These are phyloP conservation scores for Drosophila punjabiensis DNA, from an alignment of 1,140 invertebrate species.

Conservation along the genomic window DNA sequence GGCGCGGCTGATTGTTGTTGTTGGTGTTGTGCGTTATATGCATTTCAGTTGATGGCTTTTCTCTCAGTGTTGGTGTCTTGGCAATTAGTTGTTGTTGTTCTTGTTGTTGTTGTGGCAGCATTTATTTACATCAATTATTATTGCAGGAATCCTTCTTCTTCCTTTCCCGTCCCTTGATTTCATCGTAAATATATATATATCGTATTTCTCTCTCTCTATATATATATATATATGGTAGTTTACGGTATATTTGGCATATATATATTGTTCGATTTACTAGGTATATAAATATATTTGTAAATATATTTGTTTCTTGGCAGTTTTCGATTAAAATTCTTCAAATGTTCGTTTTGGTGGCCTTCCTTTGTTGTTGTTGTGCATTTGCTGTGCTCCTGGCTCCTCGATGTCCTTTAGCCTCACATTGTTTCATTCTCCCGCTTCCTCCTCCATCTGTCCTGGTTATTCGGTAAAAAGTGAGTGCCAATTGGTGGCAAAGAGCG, in stretches of 20 bases:
- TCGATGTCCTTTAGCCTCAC: conserved; percentile 21
- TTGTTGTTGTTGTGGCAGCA: conserved; percentile 66
- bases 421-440: conserved; percentile 27
- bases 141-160: conserved; percentile 10
- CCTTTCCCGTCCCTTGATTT: conserved; percentile 6
- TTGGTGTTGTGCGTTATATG: conserved; percentile 60
- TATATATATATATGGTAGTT: conserved; percentile 21
- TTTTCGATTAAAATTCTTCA: conserved; percentile 81
- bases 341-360: conserved; percentile 57
- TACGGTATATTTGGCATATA: conserved; percentile 30
- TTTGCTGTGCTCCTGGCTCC: conserved; percentile 38
- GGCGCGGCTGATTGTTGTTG: conserved; percentile 22
- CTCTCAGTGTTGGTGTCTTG: conserved; percentile 34
- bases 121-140: conserved; percentile 79
- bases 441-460: conserved; percentile 16
- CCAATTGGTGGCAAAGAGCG: conserved; percentile 3
- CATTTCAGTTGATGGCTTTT: conserved; percentile 50
- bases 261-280: conserved; percentile 17
- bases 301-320: conserved; percentile 69
- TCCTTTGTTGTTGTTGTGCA: conserved; percentile 23
- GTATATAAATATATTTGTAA: conserved; percentile 55
- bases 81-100: conserved; percentile 38
- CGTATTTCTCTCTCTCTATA: conserved; percentile 22
- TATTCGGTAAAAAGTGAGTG: background rate
- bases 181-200: conserved; percentile 15